Conservation (phyloP, 2,113 vertebrate species). For the Ceyx cyanopectus region DNA sequence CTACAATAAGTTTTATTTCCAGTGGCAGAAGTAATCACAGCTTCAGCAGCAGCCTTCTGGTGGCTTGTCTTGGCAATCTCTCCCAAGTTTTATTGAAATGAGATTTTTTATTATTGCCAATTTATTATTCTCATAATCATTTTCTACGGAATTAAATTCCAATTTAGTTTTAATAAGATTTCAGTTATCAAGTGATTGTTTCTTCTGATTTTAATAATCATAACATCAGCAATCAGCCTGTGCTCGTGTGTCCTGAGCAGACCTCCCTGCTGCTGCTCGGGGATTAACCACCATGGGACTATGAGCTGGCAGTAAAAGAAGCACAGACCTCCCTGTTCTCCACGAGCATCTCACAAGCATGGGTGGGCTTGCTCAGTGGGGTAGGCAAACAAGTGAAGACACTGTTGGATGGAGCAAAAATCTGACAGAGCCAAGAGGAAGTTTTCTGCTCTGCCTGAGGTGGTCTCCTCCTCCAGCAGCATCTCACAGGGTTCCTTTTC, state of each 20-base stretch:
- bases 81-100: not conserved
- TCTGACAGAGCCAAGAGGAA: not conserved
- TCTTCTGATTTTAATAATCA: not conserved
- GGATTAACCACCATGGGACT: not conserved
- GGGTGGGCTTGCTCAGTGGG: not conserved
- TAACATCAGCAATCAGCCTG: not conserved
- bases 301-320: not conserved
- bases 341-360: not conserved
- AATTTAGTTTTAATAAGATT: not conserved
- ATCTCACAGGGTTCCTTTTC: not conserved
- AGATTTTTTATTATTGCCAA: not conserved
- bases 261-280: not conserved
- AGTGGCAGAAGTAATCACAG: not conserved
- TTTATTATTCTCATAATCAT: not conserved
- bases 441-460: not conserved
- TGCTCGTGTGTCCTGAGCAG: accelerated
- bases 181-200: not conserved
- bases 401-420: not conserved
- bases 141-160: not conserved
- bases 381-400: not conserved
- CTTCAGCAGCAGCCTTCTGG: not conserved
- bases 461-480: not conserved
- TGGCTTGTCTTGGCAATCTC: not conserved
- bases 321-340: not conserved
- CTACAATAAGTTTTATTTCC: not conserved